Conservation (phyloP, 2,888 invertebrate genomes). For the Erannis defoliaria region DNA sequence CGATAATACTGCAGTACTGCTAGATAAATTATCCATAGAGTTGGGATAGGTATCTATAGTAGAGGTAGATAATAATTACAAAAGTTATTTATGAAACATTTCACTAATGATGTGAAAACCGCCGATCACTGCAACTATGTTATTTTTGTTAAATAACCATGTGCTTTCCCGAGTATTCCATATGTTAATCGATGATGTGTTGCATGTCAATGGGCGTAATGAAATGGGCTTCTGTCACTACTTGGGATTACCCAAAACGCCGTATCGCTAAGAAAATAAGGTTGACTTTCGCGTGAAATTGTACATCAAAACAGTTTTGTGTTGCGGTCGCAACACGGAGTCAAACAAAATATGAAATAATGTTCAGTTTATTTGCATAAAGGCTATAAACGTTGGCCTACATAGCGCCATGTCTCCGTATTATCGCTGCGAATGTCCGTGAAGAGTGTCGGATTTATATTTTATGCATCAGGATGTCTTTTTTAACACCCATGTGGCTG, state of each 20-base stretch:
- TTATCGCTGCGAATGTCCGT: slow-evolving; percentile 53
- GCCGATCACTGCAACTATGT: slow-evolving; percentile 47
- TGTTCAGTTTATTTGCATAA: slow-evolving; percentile 66
- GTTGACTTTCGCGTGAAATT: slow-evolving; percentile 46
- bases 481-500: neutral
- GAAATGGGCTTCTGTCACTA: slow-evolving; percentile 55
- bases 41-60: too few relatives aligned
- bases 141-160: slow-evolving; percentile 55
- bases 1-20: too few relatives aligned
- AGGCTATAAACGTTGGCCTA: slow-evolving; percentile 59
- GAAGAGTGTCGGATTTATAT: slow-evolving; percentile 28
- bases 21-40: too few relatives aligned
- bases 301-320: slow-evolving; percentile 22
- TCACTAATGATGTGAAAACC: slow-evolving; percentile 37
- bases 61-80: too few relatives aligned
- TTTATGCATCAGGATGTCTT: neutral
- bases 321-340: slow-evolving; percentile 55
- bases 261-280: slow-evolving; percentile 32
- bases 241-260: slow-evolving; percentile 21
- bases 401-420: slow-evolving; percentile 58
- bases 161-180: slow-evolving; percentile 65
- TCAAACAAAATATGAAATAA: slow-evolving; percentile 68
- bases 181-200: slow-evolving; percentile 68
- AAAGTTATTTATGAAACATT: too few relatives aligned
- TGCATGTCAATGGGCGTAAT: slow-evolving; percentile 73